phyloP scores from a whole-genome alignment of 2,888 invertebrate species.

The Drosophila neoperkinsi region DNA sequence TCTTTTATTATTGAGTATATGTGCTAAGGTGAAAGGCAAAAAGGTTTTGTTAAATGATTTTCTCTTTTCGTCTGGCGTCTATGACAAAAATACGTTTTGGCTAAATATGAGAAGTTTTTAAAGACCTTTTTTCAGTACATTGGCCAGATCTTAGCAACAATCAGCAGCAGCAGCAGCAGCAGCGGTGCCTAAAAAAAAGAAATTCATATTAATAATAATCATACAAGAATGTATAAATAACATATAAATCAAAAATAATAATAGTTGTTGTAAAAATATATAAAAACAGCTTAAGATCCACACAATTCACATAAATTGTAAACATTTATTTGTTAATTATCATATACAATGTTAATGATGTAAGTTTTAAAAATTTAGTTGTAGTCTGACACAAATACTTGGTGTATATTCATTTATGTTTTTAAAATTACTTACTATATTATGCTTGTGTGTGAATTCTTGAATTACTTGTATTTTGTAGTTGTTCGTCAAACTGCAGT shows the following conservation, averaged over 20 bases:
- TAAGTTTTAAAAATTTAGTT: slow-evolving; percentile 19
- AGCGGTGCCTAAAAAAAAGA: slow-evolving; percentile 70
- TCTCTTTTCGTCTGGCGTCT: slow-evolving; percentile 19
- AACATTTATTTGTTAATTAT: slow-evolving; percentile 68
- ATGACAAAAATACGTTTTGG: slow-evolving; percentile 14
- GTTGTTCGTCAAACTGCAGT: slow-evolving; percentile 2
- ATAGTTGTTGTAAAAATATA: not conserved
- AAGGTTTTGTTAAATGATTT: slow-evolving; percentile 21
- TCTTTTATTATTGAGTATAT: slow-evolving; percentile 33
- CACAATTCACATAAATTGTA: slow-evolving; percentile 51
- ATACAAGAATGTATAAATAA: not conserved
- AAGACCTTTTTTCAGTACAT: slow-evolving; percentile 50
- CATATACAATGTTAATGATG: slow-evolving; percentile 48
- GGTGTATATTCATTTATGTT: not conserved
- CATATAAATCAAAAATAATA: not conserved
- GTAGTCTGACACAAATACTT: slow-evolving; percentile 43
- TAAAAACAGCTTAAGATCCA: not conserved
- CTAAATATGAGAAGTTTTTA: slow-evolving; percentile 3
- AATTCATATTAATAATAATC: slow-evolving; percentile 67
- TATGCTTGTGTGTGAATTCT: slow-evolving; percentile 15
- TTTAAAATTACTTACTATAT: slow-evolving; percentile 31
- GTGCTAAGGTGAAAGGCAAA: slow-evolving; percentile 18
- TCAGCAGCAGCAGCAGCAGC: slow-evolving; percentile 8
- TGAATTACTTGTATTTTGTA: slow-evolving; percentile 21
- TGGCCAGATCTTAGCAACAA: slow-evolving; percentile 2